These are phyloP conservation scores for Phylloscopus trochiloides DNA, from an alignment of 2,113 vertebrate species.

Conservation along the genomic window DNA sequence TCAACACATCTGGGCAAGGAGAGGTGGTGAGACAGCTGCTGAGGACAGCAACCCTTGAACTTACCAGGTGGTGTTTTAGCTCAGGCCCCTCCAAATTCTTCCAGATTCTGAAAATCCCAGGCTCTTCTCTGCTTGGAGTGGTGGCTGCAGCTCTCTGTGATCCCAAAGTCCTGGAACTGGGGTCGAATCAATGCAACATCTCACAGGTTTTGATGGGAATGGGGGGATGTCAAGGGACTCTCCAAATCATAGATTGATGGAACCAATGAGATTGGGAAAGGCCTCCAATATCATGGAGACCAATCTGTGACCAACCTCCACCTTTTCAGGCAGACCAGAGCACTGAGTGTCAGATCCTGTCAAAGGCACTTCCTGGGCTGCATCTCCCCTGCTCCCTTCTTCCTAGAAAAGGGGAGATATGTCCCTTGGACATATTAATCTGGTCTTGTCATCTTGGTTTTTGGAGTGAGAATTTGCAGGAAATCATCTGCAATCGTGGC, in stretches of 20 bases:
- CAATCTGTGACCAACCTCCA: not conserved
- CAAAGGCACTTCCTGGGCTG: not conserved
- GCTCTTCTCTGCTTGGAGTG: accelerated
- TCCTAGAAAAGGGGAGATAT: not conserved
- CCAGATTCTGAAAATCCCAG: not conserved
- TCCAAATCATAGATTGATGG: not conserved
- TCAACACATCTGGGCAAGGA: not conserved
- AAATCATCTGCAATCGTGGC: not conserved
- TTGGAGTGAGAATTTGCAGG: not conserved
- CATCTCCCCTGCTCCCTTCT: not conserved
- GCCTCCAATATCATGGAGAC: not conserved
- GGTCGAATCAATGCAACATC: accelerated
- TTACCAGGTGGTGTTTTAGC: not conserved
- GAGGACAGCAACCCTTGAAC: not conserved
- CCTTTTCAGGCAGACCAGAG: not conserved
- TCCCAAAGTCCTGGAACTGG: accelerated
- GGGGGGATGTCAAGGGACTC: not conserved
- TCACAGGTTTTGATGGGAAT: accelerated
- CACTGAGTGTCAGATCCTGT: not conserved
- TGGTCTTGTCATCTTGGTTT: not conserved
- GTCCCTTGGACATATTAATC: not conserved
- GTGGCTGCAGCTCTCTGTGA: not conserved
- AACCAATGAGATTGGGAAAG: not conserved
- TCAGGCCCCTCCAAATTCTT: not conserved
- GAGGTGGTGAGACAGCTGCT: not conserved